A percentile compares a stretch with the other conserved stretches of the same genome.
These are phyloP conservation scores for Eueremaeus valkanovi DNA, from an alignment of 2,888 invertebrate species.

Conservation along the genomic window DNA sequence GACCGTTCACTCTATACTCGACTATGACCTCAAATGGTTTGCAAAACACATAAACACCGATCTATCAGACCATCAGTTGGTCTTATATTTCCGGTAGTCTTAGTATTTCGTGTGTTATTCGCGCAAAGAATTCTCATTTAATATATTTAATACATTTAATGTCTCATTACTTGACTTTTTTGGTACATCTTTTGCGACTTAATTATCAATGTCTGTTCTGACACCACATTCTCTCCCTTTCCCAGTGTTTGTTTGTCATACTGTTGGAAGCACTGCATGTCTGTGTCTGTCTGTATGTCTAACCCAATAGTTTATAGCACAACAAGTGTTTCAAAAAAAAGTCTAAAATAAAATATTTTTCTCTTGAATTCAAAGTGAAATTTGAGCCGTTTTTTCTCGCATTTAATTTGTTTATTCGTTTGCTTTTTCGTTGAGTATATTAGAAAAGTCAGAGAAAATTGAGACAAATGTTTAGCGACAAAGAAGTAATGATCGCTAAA, in stretches of 20 bases:
- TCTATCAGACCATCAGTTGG: not conserved
- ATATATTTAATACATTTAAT: not conserved
- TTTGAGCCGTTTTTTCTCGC: not conserved
- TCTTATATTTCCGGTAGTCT: constrained; percentile 3
- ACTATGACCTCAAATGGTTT: constrained; percentile 13
- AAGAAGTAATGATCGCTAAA: no score
- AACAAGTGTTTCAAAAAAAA: constrained; percentile 22
- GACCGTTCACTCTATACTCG: constrained; percentile 21
- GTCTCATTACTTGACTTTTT: constrained; percentile 17
- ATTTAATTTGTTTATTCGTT: not conserved
- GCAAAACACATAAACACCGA: constrained; percentile 25
- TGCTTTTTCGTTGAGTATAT: no score
- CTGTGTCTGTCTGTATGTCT: not conserved
- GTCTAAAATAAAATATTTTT: not conserved
- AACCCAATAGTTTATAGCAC: not conserved
- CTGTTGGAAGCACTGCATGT: not conserved
- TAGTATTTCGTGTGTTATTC: not conserved
- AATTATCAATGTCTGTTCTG: constrained; percentile 12
- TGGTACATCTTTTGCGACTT: not conserved
- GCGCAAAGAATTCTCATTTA: not conserved
- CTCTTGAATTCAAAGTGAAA: not conserved
- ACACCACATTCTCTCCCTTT: not conserved
- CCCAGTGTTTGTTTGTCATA: not conserved
- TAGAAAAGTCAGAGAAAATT: no score
- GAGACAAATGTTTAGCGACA: no score